phyloP scores from a whole-genome alignment of 2,113 vertebrate genomes.

The Pelobates fuscus region DNA sequence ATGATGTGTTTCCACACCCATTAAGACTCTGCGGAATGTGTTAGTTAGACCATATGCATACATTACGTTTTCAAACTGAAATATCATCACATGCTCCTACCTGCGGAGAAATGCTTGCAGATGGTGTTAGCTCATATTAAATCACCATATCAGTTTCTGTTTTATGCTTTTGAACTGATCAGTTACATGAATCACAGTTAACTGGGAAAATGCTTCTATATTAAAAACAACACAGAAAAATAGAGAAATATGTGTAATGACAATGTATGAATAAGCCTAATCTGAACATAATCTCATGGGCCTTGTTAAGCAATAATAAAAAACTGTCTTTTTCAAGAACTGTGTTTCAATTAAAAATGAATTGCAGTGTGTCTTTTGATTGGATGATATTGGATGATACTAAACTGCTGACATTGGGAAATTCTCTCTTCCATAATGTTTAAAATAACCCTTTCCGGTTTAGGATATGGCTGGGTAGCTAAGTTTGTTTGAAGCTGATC shows the following conservation, averaged over 20 bases:
- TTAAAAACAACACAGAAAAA: not conserved
- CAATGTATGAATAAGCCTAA: not conserved
- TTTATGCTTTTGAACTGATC: not conserved
- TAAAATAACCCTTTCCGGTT: no score
- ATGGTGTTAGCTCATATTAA: slow-evolving; percentile 24
- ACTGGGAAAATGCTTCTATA: not conserved
- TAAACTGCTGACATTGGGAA: no score
- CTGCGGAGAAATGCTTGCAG: slow-evolving; percentile 26
- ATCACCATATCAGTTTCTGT: not conserved
- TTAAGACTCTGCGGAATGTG: slow-evolving; percentile 37
- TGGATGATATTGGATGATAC: no score
- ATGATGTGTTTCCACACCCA: slow-evolving; percentile 50
- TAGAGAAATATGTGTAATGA: no score
- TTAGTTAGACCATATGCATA: slow-evolving; percentile 40
- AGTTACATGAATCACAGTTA: not conserved
- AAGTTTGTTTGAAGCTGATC: no score
- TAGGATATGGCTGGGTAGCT: no score
- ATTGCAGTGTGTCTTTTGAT: no score
- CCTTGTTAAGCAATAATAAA: no score
- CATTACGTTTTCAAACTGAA: slow-evolving; percentile 27
- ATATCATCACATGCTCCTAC: slow-evolving; percentile 31
- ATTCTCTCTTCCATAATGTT: no score
- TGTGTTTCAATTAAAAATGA: no score
- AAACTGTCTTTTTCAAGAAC: no score
- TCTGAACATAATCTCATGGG: no score